Evolutionary conservation across 2,113 vertebrate genomes (phyloP).

Genomic region (Alaudala cheleensis): DNA sequence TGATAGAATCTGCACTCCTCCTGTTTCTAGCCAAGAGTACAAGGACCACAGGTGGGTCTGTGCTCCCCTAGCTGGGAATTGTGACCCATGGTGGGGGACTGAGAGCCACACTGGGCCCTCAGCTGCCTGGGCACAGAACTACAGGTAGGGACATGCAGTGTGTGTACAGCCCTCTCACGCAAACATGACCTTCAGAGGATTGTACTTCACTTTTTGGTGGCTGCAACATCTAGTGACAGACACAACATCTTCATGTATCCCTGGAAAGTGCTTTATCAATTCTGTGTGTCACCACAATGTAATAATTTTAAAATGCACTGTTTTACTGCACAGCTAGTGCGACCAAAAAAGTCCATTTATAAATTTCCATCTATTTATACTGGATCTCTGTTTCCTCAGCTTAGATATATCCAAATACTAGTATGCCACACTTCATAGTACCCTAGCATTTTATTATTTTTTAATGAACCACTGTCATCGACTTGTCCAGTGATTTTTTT

Average conservation of each 20-base stretch:
- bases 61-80: not conserved
- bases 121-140: not conserved
- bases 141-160: not conserved
- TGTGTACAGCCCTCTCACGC: not conserved
- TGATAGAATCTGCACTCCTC: not conserved
- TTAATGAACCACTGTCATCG: slow-evolving; percentile 4
- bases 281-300: not conserved
- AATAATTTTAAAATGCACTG: not conserved
- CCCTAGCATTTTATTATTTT: not conserved
- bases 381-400: not conserved
- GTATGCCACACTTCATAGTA: not conserved
- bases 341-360: not conserved
- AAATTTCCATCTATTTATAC: not conserved
- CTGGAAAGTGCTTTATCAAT: not conserved
- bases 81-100: not conserved
- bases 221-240: not conserved
- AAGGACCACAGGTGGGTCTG: not conserved
- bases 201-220: not conserved
- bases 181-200: not conserved
- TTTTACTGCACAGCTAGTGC: not conserved
- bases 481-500: not conserved
- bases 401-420: not conserved
- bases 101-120: not conserved
- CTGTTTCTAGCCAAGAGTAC: not conserved
- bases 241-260: not conserved